phyloP scores from a whole-genome alignment of 2,888 invertebrate genomes.

The Invenusta paracnida region DNA sequence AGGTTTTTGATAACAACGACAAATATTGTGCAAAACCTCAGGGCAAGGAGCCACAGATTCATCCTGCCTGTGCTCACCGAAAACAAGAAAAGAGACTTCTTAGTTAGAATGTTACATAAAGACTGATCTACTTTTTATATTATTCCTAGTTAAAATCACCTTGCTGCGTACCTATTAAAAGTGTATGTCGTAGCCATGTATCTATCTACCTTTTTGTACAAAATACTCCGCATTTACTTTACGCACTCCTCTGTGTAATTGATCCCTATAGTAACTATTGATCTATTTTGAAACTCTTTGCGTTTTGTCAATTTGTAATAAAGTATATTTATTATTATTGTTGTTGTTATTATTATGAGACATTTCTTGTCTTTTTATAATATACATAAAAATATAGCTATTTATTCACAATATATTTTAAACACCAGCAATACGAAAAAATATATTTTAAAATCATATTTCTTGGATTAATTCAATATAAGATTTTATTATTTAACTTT shows the following conservation, averaged over 20 bases:
- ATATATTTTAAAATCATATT: no score
- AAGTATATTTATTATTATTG: no score
- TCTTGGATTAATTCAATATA: no score
- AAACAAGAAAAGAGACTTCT: constrained; percentile 17
- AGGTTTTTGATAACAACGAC: constrained; percentile 10
- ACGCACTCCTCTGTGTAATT: neutral
- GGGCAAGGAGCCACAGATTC: neutral
- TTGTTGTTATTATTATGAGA: no score
- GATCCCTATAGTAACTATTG: no score
- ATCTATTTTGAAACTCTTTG: neutral
- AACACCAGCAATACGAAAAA: no score
- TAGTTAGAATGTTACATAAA: constrained; percentile 21
- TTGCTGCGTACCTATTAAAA: neutral
- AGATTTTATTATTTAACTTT: no score
- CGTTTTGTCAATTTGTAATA: no score
- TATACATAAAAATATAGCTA: no score
- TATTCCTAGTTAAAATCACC: neutral
- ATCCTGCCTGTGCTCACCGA: neutral
- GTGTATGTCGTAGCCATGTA: neutral
- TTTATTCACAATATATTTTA: no score
- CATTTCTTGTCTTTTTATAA: no score
- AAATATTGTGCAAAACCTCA: neutral
- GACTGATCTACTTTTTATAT: constrained; percentile 16
- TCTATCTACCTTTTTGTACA: neutral
- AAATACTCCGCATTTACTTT: neutral